phyloP scores from a whole-genome alignment of 2,888 invertebrate genomes.

The Aporophyla nigra region DNA sequence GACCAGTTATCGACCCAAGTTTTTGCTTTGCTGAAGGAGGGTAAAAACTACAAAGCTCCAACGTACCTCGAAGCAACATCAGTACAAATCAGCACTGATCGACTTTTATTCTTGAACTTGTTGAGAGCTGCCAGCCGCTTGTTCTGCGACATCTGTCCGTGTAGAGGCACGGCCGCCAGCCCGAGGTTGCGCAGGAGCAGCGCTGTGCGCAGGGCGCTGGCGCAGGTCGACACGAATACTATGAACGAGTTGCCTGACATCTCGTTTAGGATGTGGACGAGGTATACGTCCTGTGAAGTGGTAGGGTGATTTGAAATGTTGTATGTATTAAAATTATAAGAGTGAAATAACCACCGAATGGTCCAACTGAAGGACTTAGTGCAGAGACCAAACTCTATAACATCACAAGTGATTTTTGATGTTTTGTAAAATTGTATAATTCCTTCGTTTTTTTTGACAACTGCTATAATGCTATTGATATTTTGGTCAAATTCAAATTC shows the following conservation, averaged over 20 bases:
- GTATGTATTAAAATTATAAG: background rate
- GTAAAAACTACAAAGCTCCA: too few relatives aligned
- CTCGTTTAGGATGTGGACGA: conserved; percentile 98
- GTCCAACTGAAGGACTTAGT: too few relatives aligned
- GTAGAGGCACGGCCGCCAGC: conserved; percentile 98
- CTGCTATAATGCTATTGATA: too few relatives aligned
- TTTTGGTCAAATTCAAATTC: too few relatives aligned
- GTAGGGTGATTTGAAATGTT: background rate
- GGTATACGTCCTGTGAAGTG: conserved; percentile 96
- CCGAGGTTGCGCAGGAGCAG: conserved; percentile 97
- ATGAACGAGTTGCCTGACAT: conserved; percentile 98
- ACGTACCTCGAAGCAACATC: conserved; percentile 98
- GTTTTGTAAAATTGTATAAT: too few relatives aligned
- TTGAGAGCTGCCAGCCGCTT: conserved; percentile 98
- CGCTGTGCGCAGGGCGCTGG: conserved; percentile 96
- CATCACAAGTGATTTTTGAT: too few relatives aligned
- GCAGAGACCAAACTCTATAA: too few relatives aligned
- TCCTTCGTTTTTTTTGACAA: too few relatives aligned
- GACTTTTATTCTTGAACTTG: conserved; percentile 98
- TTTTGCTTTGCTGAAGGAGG: too few relatives aligned
- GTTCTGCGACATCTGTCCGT: conserved; percentile 99
- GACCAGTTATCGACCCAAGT: too few relatives aligned
- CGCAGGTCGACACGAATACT: conserved; percentile 99
- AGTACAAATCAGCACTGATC: conserved; percentile 99
- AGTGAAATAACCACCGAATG: too few relatives aligned